Conservation (phyloP, 2,797 vertebrate species). For the Catharus ustulatus region DNA sequence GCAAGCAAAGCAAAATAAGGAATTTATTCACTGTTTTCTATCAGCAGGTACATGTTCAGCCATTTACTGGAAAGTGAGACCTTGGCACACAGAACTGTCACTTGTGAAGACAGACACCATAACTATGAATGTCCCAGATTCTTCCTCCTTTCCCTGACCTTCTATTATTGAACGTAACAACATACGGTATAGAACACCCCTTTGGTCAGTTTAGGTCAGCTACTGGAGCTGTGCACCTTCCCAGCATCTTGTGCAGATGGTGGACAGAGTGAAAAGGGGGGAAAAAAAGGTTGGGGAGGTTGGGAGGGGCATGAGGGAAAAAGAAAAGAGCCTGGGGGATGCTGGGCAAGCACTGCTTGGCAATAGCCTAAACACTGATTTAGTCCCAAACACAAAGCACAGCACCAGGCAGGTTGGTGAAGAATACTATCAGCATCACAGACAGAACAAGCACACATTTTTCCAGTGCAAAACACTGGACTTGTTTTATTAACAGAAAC, state of each 20-base stretch:
- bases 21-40: not conserved
- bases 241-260: not conserved
- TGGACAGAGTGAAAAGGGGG: not conserved
- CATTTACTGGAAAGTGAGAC: not conserved
- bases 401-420: not conserved
- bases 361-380: not conserved
- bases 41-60: not conserved
- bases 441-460: not conserved
- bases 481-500: not conserved
- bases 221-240: not conserved
- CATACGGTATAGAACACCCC: not conserved
- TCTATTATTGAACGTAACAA: not conserved
- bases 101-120: not conserved
- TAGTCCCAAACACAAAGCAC: not conserved
- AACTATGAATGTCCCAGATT: not conserved
- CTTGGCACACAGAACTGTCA: not conserved
- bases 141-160: not conserved
- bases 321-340: not conserved
- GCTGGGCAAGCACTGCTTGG: not conserved
- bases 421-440: not conserved
- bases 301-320: not conserved
- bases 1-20: not conserved
- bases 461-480: not conserved
- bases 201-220: not conserved
- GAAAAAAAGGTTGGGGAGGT: accelerated